Conservation (phyloP, 2,113 vertebrate genomes). For the Acanthochromis polyacanthus region DNA sequence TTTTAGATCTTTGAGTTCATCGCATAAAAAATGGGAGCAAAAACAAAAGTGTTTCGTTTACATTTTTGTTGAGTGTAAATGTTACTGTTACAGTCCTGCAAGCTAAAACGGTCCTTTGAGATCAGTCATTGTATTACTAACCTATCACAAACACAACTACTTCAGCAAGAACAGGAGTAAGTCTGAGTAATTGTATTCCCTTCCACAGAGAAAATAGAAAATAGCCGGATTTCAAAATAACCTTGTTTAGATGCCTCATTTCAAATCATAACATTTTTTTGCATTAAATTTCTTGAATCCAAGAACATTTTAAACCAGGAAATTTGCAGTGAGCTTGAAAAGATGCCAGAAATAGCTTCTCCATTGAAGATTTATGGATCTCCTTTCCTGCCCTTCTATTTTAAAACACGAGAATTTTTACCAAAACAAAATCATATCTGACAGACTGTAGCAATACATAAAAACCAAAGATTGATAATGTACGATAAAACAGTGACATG, state of each 20-base stretch:
- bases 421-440: constrained; percentile 8
- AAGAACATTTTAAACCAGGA: constrained; percentile 1
- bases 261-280: too few species aligned
- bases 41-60: too few species aligned
- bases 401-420: not conserved
- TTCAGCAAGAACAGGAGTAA: not conserved
- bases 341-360: not conserved
- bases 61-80: too few species aligned
- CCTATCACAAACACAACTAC: too few species aligned
- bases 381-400: constrained; percentile 5
- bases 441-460: constrained; percentile 2
- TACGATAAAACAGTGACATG: constrained; percentile 10
- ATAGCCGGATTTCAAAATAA: constrained; percentile 7
- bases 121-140: too few species aligned
- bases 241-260: too few species aligned
- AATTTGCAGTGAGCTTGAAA: not conserved
- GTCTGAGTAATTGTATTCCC: not conserved
- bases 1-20: too few species aligned
- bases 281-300: not conserved
- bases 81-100: too few species aligned
- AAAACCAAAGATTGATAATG: constrained; percentile 25
- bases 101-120: not conserved
- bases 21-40: too few species aligned
- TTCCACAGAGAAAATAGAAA: not conserved
- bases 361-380: constrained; percentile 9